These are phyloP conservation scores for Acyrthosiphon pisum DNA, from an alignment of 1,140 invertebrate species.

Conservation along the genomic window DNA sequence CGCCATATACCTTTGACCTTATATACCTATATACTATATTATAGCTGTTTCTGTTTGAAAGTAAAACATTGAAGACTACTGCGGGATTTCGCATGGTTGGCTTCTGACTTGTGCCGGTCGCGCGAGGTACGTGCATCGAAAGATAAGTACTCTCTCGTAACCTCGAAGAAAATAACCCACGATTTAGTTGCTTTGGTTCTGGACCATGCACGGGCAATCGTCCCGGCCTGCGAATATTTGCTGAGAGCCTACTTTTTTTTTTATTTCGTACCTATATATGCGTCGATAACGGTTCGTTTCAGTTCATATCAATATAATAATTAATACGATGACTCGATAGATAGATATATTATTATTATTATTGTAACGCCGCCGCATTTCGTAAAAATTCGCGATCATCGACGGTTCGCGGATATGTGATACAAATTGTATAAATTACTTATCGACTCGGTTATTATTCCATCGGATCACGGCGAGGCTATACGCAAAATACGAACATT, in stretches of 20 bases:
- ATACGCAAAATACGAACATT: neutral
- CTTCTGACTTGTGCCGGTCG: conserved; percentile 17
- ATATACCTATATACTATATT: neutral
- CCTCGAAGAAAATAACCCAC: neutral
- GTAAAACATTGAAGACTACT: neutral
- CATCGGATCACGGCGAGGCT: neutral
- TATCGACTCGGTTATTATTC: neutral
- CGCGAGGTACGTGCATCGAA: neutral
- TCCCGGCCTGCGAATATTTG: neutral
- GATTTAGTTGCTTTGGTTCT: neutral
- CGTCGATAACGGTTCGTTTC: neutral
- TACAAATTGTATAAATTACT: neutral
- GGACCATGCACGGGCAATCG: neutral
- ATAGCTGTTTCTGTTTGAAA: neutral
- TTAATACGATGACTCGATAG: neutral
- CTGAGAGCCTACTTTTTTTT: neutral
- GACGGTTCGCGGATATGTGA: neutral
- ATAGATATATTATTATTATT: neutral
- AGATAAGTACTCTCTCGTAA: neutral
- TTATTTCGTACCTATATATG: neutral
- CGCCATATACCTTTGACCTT: too few relatives aligned
- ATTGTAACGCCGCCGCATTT: too few relatives aligned
- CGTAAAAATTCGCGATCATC: neutral
- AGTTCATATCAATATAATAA: neutral
- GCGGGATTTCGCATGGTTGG: neutral